Evolutionary conservation across 2,888 invertebrate species (phyloP), one percentile per base, ranked within the genome.

Genomic region (Pandemis heparana): DNA sequence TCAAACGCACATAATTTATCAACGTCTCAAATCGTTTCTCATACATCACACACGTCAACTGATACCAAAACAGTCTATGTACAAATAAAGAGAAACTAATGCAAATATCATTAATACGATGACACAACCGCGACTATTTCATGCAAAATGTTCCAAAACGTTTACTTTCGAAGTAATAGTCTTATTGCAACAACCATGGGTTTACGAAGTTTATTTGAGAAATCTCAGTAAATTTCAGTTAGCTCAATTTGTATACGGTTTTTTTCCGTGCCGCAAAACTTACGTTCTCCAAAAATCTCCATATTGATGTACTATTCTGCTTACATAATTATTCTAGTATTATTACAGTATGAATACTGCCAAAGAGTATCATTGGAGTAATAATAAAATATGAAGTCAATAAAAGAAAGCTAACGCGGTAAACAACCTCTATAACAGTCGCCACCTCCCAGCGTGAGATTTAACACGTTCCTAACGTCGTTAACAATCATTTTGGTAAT

Each of bases 1-100:
- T 64, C 48, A 59, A 59, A 59, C 38, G 43, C 16, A n/a, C n/a
- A 18, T n/a, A 8, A 71, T 71, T 46, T 39, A 65, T 71, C 71
- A 71, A 32, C 63, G 63, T 63, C 63, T 14, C 39, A n/a, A 51
- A 51, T 51, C 46, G 63, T 7, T 46, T 12, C 43, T 23, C 18
- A 23, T 14, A 43, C 63, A 63, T 46, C 23, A 23, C 23, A 5
- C 14, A n/a, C 46, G 63, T 46, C 63, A 46, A 1, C 18, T 16
- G 38, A 18, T 32, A 14, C 38, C 8, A 32, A 53, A 53, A 53
- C 53, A 14, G 8, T 59, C 3, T 5, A 18, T 6, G 46, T 23
- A 16, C 46, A 63, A 63, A 63, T 63, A 62, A 56, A 23, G 23
- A 39, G 46, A 14, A 46, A 9, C 7, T 23, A 43, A 63, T 18